Percentiles rank a stretch among this genome's conserved stretches.
Conservation (phyloP, 2,797 vertebrate genomes). For the Leptoclinus maculatus region DNA sequence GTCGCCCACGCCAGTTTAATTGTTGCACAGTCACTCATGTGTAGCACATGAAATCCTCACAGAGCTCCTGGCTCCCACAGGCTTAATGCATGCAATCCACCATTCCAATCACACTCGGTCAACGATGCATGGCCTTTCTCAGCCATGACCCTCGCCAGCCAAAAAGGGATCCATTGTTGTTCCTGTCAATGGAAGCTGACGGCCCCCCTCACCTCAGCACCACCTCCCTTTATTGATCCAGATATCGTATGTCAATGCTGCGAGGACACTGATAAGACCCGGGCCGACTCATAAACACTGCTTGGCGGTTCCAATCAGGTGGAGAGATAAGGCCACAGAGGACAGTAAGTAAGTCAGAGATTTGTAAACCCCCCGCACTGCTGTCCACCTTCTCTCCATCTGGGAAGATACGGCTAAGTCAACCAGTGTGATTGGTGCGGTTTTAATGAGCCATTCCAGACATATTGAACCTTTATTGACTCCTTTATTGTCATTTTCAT, state of each 20-base stretch:
- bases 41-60: not conserved
- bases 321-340: conserved; percentile 4
- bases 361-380: not conserved
- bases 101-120: not conserved
- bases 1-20: not conserved
- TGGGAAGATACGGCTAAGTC: not conserved
- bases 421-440: not conserved
- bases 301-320: conserved; percentile 5
- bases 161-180: conserved; percentile 15
- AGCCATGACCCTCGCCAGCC: not conserved
- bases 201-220: not conserved
- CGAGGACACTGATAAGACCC: conserved; percentile 27
- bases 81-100: not conserved
- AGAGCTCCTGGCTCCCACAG: not conserved
- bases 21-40: not conserved
- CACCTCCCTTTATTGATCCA: conserved; percentile 27
- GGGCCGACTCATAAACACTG: conserved; percentile 24
- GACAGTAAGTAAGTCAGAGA: not conserved
- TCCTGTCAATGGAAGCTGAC: not conserved
- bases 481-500: conserved; percentile 7
- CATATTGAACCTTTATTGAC: conserved; percentile 10
- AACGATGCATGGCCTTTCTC: conserved; percentile 5
- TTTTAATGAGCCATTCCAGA: not conserved
- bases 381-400: not conserved
- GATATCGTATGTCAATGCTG: conserved; percentile 24